Base-by-base conservation (phyloP, 2,888 invertebrate species). In the Oxytorus armatus region DNA sequence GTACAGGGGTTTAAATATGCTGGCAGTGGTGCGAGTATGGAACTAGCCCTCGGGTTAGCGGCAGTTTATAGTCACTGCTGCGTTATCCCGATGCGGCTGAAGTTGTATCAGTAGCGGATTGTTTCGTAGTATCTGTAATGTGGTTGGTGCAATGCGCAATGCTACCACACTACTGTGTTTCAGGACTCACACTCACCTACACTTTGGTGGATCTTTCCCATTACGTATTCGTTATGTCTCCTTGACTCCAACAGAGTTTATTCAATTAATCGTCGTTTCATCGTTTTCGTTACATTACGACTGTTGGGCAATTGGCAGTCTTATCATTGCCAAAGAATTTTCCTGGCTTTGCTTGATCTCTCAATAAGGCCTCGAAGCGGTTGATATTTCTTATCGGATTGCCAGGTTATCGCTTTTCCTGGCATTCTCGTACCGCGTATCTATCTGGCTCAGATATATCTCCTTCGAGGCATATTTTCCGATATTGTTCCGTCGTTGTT, bases 141-240 rank as follows among this genome's bases (percentile, higher is more conserved):
- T 80, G 83, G 85, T 85, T 86, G 85, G 83, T 87, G 87, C 87
- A 86, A 87, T 87, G 87, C 87, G 87, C 84, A 87, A 87, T 82
- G 82, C 59, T 29, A 75, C 70, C 70, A 70, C 70, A 77, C 33
- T 44, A 68, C 66, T 33, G 33, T 21, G 51, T 80, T 70, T 63
- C 55, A 74, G 66, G 49, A 72, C 39, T 49, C 47, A 75, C 33
- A 39, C 47, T 70, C 33, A 39, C 74, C 51, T 36, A 70, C 70
- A 63, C 23, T 77, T 80, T 51, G 4, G 51, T 25, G 18, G 29
- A 42, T 72, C 59, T 23, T 65, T 70, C 14, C 8, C 47, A 29
- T 29, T 61, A 25, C 25, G 11, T 47, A 11, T 53, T 14, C 39
- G 18, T 36, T 21, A 18, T 36, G 42, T 42, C 1, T 18, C 0